Conservation (phyloP, 2,113 vertebrate species). For the Dicaeum eximium region DNA sequence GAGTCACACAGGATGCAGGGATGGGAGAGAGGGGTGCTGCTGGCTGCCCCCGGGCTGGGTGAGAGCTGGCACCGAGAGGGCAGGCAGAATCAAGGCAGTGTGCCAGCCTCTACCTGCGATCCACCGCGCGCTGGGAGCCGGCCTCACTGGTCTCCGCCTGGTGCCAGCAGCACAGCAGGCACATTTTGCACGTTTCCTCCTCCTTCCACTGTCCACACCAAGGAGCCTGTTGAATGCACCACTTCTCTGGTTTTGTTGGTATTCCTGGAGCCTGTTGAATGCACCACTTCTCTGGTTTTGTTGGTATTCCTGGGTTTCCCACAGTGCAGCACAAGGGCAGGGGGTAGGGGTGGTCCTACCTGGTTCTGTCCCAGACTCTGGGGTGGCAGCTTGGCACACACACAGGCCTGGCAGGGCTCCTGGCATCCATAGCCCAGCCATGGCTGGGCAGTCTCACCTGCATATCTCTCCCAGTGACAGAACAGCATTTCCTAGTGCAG, state of each 20-base stretch:
- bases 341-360: neutral
- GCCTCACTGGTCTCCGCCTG: no score
- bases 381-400: fast-evolving
- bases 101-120: fast-evolving
- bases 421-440: neutral
- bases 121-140: neutral
- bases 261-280: neutral
- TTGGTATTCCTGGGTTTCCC: neutral
- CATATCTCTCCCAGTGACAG: neutral
- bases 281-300: neutral
- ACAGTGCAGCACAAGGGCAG: neutral
- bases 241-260: neutral
- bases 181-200: neutral
- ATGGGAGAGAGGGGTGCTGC: fast-evolving
- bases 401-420: neutral
- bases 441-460: neutral
- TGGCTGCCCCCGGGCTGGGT: fast-evolving
- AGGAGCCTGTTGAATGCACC: neutral
- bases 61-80: neutral
- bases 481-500: fast-evolving
- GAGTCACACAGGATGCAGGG: fast-evolving
- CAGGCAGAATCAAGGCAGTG: neutral
- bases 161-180: neutral
- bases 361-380: neutral
- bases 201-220: fast-evolving